Conservation (phyloP, 1,140 invertebrate species). For the Alviniconcha marisindica region DNA sequence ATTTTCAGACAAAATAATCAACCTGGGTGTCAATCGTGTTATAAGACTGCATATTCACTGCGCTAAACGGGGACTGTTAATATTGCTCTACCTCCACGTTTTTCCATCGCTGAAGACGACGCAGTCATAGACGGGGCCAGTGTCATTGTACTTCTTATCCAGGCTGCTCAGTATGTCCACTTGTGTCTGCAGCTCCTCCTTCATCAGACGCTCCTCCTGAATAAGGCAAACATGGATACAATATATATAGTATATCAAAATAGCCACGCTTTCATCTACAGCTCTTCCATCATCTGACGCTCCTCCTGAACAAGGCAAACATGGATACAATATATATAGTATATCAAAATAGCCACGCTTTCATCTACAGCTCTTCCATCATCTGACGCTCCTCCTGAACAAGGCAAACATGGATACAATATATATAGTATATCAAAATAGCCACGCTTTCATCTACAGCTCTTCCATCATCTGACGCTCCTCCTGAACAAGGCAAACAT, state of each 20-base stretch:
- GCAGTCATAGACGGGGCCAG: slow-evolving; percentile 94
- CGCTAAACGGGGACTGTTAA: too few relatives aligned
- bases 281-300: background rate
- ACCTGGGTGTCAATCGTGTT: too few relatives aligned
- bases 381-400: slow-evolving; percentile 85
- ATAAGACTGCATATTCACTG: too few relatives aligned
- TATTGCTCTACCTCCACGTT: slow-evolving; percentile 85
- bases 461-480: too few relatives aligned
- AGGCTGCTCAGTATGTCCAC: slow-evolving; percentile 87
- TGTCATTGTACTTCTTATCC: slow-evolving; percentile 93
- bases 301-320: background rate
- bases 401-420: too few relatives aligned
- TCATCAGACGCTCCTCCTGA: slow-evolving; percentile 87
- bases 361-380: slow-evolving; percentile 91
- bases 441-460: too few relatives aligned
- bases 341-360: too few relatives aligned
- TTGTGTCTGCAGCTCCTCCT: slow-evolving; percentile 92
- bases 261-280: too few relatives aligned
- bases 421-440: too few relatives aligned
- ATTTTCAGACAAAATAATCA: too few relatives aligned
- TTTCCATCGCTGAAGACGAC: slow-evolving; percentile 92
- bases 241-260: too few relatives aligned
- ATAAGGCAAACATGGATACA: background rate
- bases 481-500: too few relatives aligned
- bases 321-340: background rate